Conservation (phyloP, 2,113 vertebrate genomes). For the Opisthocomus hoazin region DNA sequence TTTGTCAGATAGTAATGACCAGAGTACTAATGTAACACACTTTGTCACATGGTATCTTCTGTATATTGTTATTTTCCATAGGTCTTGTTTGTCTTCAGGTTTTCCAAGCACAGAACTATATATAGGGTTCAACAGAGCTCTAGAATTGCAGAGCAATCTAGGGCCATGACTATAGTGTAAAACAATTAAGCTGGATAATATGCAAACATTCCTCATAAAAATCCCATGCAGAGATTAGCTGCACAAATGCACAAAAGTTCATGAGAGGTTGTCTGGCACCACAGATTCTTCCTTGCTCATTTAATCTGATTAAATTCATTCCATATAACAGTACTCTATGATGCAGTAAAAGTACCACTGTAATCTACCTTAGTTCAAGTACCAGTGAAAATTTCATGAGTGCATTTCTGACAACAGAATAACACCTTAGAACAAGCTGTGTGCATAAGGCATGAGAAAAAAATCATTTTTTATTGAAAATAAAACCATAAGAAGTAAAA, state of each 20-base stretch:
- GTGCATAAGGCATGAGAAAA: neutral
- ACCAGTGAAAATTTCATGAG: neutral
- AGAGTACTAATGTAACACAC: neutral
- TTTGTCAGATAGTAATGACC: slow-evolving; percentile 4
- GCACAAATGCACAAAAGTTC: slow-evolving; percentile 22
- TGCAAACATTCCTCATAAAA: slow-evolving; percentile 29
- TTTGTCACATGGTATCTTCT: neutral
- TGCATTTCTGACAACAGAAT: neutral
- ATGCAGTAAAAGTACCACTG: neutral
- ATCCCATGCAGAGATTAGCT: slow-evolving; percentile 13
- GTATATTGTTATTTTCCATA: neutral
- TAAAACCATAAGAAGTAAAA: neutral
- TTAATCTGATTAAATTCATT: slow-evolving; percentile 15
- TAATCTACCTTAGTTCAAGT: neutral
- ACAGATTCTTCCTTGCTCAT: neutral
- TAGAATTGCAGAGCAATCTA: neutral
- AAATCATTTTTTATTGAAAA: neutral
- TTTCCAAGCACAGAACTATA: neutral
- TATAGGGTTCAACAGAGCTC: neutral
- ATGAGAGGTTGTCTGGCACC: neutral
- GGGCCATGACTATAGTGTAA: neutral
- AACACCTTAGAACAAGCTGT: neutral
- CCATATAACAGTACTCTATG: neutral
- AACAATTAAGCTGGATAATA: neutral
- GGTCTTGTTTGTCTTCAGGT: neutral